Conservation (phyloP, 2,888 invertebrate genomes). For the Eupithecia subumbrata region DNA sequence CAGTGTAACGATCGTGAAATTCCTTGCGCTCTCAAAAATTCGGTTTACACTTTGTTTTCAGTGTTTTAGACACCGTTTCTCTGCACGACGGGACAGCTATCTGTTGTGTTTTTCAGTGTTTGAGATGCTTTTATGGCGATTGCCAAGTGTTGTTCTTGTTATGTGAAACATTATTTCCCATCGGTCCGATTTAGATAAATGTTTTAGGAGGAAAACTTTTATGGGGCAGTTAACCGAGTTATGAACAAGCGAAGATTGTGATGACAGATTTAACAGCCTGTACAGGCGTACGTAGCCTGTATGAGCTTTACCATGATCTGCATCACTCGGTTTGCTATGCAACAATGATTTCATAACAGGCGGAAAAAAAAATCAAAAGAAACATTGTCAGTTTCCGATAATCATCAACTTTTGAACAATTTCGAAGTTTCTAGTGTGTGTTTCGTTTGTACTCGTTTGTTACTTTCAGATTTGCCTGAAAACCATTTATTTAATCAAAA, state of each 20-base stretch:
- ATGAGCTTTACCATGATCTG: background rate
- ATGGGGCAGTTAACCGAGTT: background rate
- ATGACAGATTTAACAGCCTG: background rate
- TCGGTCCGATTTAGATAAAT: conserved; percentile 2
- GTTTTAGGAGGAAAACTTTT: background rate
- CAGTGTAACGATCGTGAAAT: conserved; percentile 14
- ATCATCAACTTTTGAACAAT: too few relatives aligned
- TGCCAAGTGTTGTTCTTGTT: conserved; percentile 1
- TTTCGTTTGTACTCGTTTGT: too few relatives aligned
- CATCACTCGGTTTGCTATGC: background rate
- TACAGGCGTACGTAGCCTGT: background rate
- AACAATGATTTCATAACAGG: too few relatives aligned
- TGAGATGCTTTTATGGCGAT: background rate
- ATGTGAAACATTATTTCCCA: conserved; percentile 1
- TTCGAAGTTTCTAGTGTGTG: too few relatives aligned
- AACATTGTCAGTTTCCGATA: too few relatives aligned
- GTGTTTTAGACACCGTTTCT: background rate
- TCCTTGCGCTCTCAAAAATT: conserved; percentile 15
- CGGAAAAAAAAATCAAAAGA: too few relatives aligned
- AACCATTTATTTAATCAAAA: too few relatives aligned
- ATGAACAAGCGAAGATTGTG: background rate
- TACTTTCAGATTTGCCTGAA: too few relatives aligned
- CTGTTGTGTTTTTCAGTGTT: background rate
- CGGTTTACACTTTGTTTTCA: conserved; percentile 2
- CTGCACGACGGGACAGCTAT: background rate